Evolutionary conservation across 1,140 invertebrate species (phyloP).

Genomic region (Belonocnema kinseyi): DNA sequence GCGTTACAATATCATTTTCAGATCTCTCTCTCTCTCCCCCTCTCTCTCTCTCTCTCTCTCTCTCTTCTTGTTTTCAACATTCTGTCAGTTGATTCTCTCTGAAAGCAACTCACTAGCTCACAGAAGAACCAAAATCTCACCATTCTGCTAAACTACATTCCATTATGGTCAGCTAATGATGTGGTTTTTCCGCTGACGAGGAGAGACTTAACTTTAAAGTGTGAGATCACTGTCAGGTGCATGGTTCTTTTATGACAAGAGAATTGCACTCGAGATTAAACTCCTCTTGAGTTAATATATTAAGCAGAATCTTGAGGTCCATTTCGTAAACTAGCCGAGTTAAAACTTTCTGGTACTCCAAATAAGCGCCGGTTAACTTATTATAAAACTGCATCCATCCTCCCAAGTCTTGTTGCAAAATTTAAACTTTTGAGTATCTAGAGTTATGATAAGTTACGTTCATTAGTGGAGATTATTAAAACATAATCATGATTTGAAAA

Average conservation of each 20-base stretch:
- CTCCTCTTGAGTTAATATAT: neutral
- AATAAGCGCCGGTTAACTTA: no score
- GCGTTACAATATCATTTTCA: slow-evolving; percentile 24
- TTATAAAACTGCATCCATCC: no score
- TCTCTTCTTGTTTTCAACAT: neutral
- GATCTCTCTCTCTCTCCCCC: slow-evolving; percentile 10
- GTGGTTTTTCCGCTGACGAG: neutral
- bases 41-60: slow-evolving; percentile 18
- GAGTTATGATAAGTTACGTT: no score
- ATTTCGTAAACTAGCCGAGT: neutral
- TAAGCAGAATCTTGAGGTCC: neutral
- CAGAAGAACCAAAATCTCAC: slow-evolving; percentile 22
- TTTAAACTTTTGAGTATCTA: no score
- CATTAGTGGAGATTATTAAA: no score
- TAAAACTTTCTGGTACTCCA: no score
- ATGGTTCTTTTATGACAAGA: neutral
- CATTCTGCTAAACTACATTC: slow-evolving; percentile 23
- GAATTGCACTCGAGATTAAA: neutral
- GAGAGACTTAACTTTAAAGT: neutral
- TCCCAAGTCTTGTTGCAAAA: no score
- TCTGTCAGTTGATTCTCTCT: neutral
- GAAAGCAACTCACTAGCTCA: neutral
- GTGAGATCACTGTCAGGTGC: slow-evolving; percentile 13
- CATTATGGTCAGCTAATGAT: slow-evolving; percentile 20
- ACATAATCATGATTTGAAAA: no score